Evolutionary conservation across 2,113 vertebrate genomes (phyloP).

Genomic region (Galemys pyrenaicus): DNA sequence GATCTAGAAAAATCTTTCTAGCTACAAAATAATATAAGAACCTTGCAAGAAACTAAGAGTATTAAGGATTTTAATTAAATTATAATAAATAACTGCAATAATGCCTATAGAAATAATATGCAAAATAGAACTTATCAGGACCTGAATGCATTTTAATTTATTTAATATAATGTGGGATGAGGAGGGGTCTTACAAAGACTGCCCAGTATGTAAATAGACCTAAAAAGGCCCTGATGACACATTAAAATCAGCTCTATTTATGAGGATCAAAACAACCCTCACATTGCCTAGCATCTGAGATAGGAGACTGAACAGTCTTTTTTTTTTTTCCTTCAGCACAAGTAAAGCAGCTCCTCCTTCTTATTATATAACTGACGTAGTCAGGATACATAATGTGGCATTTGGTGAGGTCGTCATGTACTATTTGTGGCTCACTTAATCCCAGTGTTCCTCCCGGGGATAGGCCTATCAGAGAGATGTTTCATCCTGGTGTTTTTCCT

Average conservation of each 20-base stretch:
- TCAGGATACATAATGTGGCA: neutral
- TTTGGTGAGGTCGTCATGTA: constrained; percentile 19
- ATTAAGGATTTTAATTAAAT: neutral
- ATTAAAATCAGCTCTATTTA: constrained; percentile 37
- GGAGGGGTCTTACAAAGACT: neutral
- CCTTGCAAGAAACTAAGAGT: neutral
- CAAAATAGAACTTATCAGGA: neutral
- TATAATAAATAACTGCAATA: neutral
- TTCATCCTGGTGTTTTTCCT: constrained; percentile 63
- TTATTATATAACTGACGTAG: constrained; percentile 61
- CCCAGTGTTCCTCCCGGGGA: constrained; percentile 41
- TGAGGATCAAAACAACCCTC: constrained; percentile 7
- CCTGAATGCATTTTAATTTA: neutral
- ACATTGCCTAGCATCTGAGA: constrained; percentile 28
- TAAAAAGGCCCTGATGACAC: neutral
- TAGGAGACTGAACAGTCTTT: neutral
- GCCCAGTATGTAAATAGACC: neutral
- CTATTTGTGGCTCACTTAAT: constrained; percentile 71
- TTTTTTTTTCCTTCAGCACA: neutral
- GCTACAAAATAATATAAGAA: neutral
- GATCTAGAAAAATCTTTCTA: neutral
- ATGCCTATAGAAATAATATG: neutral
- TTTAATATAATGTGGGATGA: neutral
- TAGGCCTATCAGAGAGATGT: neutral
- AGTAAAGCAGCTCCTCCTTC: constrained; percentile 33